Evolutionary conservation across 2,113 vertebrate species (phyloP).

Genomic region (Nothobranchius kuhntae): DNA sequence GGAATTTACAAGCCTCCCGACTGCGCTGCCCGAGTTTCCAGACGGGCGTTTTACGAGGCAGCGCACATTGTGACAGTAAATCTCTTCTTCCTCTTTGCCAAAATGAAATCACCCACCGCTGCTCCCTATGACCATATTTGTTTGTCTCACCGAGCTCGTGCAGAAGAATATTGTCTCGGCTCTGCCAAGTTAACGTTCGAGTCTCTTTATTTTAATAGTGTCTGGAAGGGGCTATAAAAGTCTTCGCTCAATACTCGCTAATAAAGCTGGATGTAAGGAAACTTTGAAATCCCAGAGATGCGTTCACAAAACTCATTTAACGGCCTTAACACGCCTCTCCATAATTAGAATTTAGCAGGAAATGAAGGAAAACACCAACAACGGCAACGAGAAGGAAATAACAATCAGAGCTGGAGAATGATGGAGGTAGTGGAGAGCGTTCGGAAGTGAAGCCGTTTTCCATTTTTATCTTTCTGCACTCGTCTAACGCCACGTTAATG

Average conservation of each 20-base stretch:
- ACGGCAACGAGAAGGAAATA: constrained; percentile 22
- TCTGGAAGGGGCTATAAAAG: constrained; percentile 75
- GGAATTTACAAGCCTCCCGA: constrained; percentile 87
- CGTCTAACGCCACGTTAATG: background rate
- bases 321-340: constrained; percentile 49
- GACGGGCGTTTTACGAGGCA: constrained; percentile 88
- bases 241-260: constrained; percentile 68
- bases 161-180: constrained; percentile 47
- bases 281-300: constrained; percentile 66
- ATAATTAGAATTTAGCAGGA: constrained; percentile 63
- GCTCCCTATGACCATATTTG: constrained; percentile 62
- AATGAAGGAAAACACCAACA: constrained; percentile 36
- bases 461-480: background rate
- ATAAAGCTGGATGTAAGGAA: constrained; percentile 62
- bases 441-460: background rate
- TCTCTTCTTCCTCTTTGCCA: constrained; percentile 72
- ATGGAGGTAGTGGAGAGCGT: background rate
- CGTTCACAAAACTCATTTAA: constrained; percentile 64
- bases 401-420: constrained; percentile 27
- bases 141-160: constrained; percentile 49
- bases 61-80: constrained; percentile 82
- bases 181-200: constrained; percentile 70
- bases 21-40: constrained; percentile 89
- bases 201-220: constrained; percentile 75
- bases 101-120: constrained; percentile 66